Base-by-base conservation (phyloP, 2,797 vertebrate species). In the Vireo griseus region DNA sequence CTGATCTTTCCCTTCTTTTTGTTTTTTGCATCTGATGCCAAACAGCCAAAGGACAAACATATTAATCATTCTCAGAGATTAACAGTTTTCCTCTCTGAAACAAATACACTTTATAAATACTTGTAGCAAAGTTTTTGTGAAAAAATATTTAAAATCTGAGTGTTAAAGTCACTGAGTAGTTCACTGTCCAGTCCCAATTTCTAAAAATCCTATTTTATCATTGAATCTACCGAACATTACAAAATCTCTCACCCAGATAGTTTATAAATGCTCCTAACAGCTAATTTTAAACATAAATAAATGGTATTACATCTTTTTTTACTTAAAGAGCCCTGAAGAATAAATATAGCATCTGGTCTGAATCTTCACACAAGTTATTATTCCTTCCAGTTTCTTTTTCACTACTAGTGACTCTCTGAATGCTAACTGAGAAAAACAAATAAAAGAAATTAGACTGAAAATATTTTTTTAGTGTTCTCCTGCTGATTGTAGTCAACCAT, bases 21-120 rank as follows among this genome's bases (percentile, higher is more conserved):
- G 7, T 39, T 59, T 87, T 45, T 50, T 74, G 2, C 54, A 22
- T 54, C n/a, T 71, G 24, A 84, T 29, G 31, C 3, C 22, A 85
- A 72, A 42, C 12, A 88, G 31, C 2, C 0, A 51, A 71, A 59
- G 21, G 33, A 47, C 1, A 4, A 63, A 22, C 1, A 1, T n/a
- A 69, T 22, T 69, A 59, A 44, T 28, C 3, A 33, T 16, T 68
- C 39, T 52, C 18, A 71, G 40, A 63, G 13, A 31, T 44, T 51
- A 66, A 16, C 35, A 52, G 15, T 37, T 40, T 69, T 89, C 11
- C 3, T 61, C 16, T 42, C 45, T 44, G 44, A 76, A 86, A 67
- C 3, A 66, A 85, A 82, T 26, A 33, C 7, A 29, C 1, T 29
- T 12, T 18, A 16, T 24, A 24, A 65, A 67, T 22, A 58, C 15